Evolutionary conservation across 2,888 invertebrate species (phyloP).

Genomic region (Harmothoe impar): DNA sequence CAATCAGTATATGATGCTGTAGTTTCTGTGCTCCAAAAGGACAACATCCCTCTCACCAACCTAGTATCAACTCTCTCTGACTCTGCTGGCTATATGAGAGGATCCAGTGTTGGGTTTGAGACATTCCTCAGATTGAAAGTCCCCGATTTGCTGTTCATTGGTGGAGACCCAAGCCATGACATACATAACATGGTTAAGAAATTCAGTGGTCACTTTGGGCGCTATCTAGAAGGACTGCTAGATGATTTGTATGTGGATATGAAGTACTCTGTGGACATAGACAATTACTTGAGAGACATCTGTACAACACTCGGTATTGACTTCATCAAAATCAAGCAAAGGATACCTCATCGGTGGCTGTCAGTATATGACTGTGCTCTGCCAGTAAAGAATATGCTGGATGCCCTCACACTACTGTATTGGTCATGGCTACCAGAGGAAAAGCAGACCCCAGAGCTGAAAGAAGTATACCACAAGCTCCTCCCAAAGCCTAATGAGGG

Average conservation of each 20-base stretch:
- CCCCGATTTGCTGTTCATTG: background rate
- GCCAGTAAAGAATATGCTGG: background rate
- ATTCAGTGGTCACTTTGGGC: background rate
- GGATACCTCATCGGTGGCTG: background rate
- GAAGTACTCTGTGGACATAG: background rate
- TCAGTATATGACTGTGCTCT: conserved; percentile 12
- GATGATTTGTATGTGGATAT: conserved; percentile 10
- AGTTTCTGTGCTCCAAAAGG: background rate
- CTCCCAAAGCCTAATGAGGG: background rate
- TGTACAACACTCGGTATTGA: background rate
- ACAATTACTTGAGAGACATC: background rate
- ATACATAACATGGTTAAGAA: background rate
- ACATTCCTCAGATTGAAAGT: background rate
- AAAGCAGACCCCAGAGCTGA: background rate
- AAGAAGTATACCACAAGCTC: background rate
- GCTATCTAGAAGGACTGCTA: background rate
- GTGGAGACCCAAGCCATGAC: background rate
- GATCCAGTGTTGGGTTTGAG: background rate
- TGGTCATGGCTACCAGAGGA: background rate
- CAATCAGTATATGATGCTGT: background rate
- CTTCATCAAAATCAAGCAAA: background rate
- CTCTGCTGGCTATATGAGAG: conserved; percentile 1
- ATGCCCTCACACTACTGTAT: background rate
- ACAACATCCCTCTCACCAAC: background rate
- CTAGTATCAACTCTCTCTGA: background rate